Percentiles rank a stretch among this genome's conserved stretches.
phyloP scores from a whole-genome alignment of 2,888 invertebrate species.

The Psylliodes chrysocephalus region DNA sequence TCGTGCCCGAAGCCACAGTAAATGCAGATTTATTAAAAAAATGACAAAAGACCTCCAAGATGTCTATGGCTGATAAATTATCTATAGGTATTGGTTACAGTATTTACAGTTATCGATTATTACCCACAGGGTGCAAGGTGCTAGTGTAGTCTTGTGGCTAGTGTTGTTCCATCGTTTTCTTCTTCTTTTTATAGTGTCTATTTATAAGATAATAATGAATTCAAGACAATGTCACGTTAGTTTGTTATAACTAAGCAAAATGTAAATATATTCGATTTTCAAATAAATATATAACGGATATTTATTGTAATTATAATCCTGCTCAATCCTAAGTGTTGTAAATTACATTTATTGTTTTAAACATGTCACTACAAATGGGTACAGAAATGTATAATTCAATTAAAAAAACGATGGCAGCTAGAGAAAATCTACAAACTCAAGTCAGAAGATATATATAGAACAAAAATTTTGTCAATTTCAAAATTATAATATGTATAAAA shows the following conservation, averaged over 20 bases:
- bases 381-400: no score
- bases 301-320: no score
- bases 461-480: no score
- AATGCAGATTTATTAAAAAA: conserved; percentile 30
- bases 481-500: no score
- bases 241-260: background rate
- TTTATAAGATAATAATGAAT: background rate
- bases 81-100: conserved; percentile 23
- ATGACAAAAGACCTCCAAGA: conserved; percentile 30
- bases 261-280: no score
- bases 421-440: no score
- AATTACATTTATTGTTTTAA: no score
- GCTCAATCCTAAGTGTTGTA: no score
- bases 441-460: no score
- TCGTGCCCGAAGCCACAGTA: conserved; percentile 25
- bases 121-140: conserved; percentile 23
- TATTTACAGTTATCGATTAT: conserved; percentile 28
- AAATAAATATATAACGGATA: no score
- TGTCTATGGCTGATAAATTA: conserved; percentile 35
- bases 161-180: background rate
- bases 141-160: conserved; percentile 1
- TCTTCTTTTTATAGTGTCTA: background rate
- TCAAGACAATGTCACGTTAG: background rate
- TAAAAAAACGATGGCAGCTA: no score
- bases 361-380: no score